These are phyloP conservation scores for Hydrotaea cyrtoneurina DNA, from an alignment of 2,888 invertebrate genomes.

Conservation along the genomic window DNA sequence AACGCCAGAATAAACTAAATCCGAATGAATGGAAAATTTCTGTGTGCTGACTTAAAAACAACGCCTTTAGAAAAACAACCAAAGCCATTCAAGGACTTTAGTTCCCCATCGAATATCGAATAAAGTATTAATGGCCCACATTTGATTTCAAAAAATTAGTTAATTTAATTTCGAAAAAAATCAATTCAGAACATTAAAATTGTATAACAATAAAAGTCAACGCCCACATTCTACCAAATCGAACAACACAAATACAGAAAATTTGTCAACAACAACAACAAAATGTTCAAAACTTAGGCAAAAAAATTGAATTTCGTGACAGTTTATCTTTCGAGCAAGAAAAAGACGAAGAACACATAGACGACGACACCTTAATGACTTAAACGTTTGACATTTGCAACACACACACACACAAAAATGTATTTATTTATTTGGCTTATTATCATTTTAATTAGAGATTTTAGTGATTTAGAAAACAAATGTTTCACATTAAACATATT, in stretches of 20 bases:
- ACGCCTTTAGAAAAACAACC: background rate
- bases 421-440: constrained; percentile 25
- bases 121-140: constrained; percentile 49
- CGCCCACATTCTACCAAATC: constrained; percentile 15
- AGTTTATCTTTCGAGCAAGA: constrained; percentile 37
- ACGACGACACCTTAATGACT: constrained; percentile 46
- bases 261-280: background rate
- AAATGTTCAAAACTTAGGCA: no score
- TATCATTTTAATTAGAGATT: constrained; percentile 52
- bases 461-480: constrained; percentile 30
- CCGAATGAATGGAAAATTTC: no score
- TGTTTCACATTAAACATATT: background rate
- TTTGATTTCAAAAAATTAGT: background rate
- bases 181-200: constrained; percentile 14
- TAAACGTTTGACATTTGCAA: constrained; percentile 65
- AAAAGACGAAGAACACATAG: constrained; percentile 31
- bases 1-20: no score
- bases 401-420: constrained; percentile 17
- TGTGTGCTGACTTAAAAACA: background rate
- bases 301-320: constrained; percentile 27
- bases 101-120: constrained; percentile 20
- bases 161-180: constrained; percentile 5
- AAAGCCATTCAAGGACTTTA: constrained; percentile 44
- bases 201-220: background rate
- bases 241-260: background rate